These are phyloP conservation scores for Montipora cactus DNA, from an alignment of 64 coral and sea anemone species.

Conservation along the genomic window DNA sequence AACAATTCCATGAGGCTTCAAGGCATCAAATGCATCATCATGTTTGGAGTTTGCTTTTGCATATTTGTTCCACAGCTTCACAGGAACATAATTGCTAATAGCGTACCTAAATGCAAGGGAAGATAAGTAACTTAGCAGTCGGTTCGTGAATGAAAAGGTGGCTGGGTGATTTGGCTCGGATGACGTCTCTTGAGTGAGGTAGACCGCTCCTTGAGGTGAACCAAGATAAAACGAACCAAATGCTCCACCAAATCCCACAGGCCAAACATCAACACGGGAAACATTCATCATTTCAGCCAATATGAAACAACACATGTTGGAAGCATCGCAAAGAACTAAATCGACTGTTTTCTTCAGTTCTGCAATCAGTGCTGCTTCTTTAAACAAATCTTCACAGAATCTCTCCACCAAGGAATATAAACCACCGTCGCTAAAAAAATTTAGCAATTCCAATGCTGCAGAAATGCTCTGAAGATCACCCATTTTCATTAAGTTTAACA, in stretches of 20 bases:
- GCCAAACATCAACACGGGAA: conserved; percentile 27
- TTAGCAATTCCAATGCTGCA: too few relatives aligned
- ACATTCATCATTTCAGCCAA: conserved; percentile 62
- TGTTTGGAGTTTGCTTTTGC: conserved; percentile 30
- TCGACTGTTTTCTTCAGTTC: conserved; percentile 49
- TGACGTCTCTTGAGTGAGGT: conserved; percentile 25
- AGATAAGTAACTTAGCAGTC: conserved; percentile 31
- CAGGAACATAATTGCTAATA: not conserved
- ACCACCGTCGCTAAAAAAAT: not conserved
- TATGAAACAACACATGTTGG: conserved; percentile 31
- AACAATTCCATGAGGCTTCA: conserved; percentile 31
- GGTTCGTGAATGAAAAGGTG: conserved; percentile 59
- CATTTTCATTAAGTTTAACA: not conserved
- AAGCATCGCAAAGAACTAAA: conserved; percentile 59
- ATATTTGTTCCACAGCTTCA: too few relatives aligned
- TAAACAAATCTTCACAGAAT: conserved; percentile 63
- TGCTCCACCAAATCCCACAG: conserved; percentile 24
- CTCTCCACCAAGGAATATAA: conserved; percentile 11
- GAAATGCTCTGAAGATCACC: not conserved
- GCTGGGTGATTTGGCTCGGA: not conserved
- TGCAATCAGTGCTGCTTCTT: conserved; percentile 18
- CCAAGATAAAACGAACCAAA: not conserved
- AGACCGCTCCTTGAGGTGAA: conserved; percentile 27
- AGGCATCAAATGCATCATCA: conserved; percentile 25
- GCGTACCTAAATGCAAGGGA: not conserved